Percentiles rank a stretch among this genome's conserved stretches.
These are phyloP conservation scores for Tetheella fluctuosa DNA, from an alignment of 2,888 invertebrate genomes.

Conservation along the genomic window DNA sequence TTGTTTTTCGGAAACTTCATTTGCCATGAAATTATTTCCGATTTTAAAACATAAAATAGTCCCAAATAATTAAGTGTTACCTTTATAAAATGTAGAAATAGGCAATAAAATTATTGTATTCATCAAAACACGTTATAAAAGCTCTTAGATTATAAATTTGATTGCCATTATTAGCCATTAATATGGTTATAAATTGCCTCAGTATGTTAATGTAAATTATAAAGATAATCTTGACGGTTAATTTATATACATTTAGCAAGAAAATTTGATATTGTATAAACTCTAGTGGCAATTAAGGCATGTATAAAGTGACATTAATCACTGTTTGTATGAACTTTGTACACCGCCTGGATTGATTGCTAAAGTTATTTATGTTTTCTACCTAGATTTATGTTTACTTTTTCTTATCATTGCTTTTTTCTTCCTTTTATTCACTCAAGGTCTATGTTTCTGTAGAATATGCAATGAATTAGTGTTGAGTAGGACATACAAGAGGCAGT, in stretches of 20 bases:
- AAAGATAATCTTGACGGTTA: slow-evolving; percentile 32
- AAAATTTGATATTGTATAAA: slow-evolving; percentile 35
- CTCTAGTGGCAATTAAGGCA: slow-evolving; percentile 52
- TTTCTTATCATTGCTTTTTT: background rate
- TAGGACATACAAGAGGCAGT: too few relatives aligned
- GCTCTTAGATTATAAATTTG: background rate
- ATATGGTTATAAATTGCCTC: slow-evolving; percentile 29
- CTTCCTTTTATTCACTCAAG: background rate
- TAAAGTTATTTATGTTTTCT: slow-evolving; percentile 31
- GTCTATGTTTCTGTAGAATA: background rate
- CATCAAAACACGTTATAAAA: background rate
- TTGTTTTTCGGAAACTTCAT: too few relatives aligned
- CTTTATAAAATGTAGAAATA: background rate
- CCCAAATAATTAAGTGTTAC: background rate
- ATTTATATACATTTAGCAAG: slow-evolving; percentile 26
- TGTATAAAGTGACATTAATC: slow-evolving; percentile 41
- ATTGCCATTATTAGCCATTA: slow-evolving; percentile 34
- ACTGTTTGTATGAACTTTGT: slow-evolving; percentile 43
- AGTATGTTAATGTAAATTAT: slow-evolving; percentile 36
- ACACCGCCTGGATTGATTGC: slow-evolving; percentile 28
- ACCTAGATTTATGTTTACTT: slow-evolving; percentile 13
- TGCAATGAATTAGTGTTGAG: background rate
- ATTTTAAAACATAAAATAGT: background rate
- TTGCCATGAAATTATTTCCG: background rate
- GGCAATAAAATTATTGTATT: background rate